phyloP scores from a whole-genome alignment of 2,888 invertebrate species.

The Agrochola lychnidis region DNA sequence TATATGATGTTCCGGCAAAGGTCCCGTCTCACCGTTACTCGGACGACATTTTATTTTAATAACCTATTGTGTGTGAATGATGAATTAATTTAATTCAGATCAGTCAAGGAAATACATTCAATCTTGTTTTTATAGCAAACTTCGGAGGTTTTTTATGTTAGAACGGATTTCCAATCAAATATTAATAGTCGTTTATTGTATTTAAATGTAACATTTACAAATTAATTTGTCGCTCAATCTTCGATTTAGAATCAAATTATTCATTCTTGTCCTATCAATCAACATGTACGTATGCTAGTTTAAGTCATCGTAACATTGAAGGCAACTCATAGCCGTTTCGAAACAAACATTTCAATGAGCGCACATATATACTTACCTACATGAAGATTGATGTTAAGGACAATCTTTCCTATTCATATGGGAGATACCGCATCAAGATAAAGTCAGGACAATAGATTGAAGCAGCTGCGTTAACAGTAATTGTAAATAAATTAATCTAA shows the following conservation, averaged over 20 bases:
- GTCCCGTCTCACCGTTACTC: not conserved
- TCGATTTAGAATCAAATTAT: slow-evolving; percentile 22
- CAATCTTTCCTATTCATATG: slow-evolving; percentile 61
- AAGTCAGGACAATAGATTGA: slow-evolving; percentile 60
- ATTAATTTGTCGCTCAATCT: slow-evolving; percentile 22
- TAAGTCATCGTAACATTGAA: slow-evolving; percentile 43
- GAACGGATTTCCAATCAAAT: slow-evolving; percentile 36
- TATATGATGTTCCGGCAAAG: slow-evolving; percentile 23
- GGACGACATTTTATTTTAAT: slow-evolving; percentile 1
- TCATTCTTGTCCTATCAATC: slow-evolving; percentile 28
- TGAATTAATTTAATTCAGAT: slow-evolving; percentile 39
- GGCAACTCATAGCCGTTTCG: slow-evolving; percentile 32
- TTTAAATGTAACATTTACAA: slow-evolving; percentile 51
- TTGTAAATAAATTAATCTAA: slow-evolving; percentile 69
- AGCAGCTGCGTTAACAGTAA: slow-evolving; percentile 61
- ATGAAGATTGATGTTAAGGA: slow-evolving; percentile 61
- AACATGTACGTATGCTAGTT: slow-evolving; percentile 25
- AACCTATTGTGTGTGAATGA: slow-evolving; percentile 34
- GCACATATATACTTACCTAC: slow-evolving; percentile 4
- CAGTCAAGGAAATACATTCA: slow-evolving; percentile 52
- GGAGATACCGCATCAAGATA: slow-evolving; percentile 57
- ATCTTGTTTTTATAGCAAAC: slow-evolving; percentile 35
- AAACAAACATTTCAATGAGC: slow-evolving; percentile 49
- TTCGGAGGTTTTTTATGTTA: slow-evolving; percentile 24
- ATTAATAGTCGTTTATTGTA: slow-evolving; percentile 41